Evolutionary conservation across 2,888 invertebrate genomes (phyloP).

Genomic region (Eilema sororculum): DNA sequence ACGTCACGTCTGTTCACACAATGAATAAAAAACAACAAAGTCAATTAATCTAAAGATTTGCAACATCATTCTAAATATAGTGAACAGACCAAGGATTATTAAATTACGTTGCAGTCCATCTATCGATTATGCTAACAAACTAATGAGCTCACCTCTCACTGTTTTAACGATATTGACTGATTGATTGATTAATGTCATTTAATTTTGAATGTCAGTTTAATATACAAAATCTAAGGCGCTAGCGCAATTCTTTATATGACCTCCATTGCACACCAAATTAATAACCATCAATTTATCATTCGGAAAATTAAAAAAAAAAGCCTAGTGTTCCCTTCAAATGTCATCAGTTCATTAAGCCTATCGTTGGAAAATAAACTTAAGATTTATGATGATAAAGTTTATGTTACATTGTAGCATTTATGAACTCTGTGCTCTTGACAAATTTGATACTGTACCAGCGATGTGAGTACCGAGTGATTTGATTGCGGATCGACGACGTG

Average conservation of each 20-base stretch:
- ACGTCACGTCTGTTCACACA: too few relatives aligned
- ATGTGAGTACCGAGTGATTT: constrained; percentile 60
- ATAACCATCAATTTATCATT: constrained; percentile 45
- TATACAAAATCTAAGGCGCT: constrained; percentile 36
- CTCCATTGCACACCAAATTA: constrained; percentile 33
- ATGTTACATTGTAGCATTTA: constrained; percentile 35
- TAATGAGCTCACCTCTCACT: constrained; percentile 12
- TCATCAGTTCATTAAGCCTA: constrained; percentile 10
- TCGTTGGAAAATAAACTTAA: constrained; percentile 33
- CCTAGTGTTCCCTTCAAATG: constrained; percentile 25
- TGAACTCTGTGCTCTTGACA: constrained; percentile 56
- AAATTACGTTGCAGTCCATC: not conserved
- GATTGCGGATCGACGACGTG: constrained; percentile 60
- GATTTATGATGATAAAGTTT: constrained; percentile 30
- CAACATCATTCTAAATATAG: not conserved
- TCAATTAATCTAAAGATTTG: not conserved
- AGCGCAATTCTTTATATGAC: constrained; percentile 7
- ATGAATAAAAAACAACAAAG: too few relatives aligned
- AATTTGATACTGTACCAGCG: constrained; percentile 60
- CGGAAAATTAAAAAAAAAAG: constrained; percentile 37
- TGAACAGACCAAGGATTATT: not conserved
- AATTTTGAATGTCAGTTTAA: constrained; percentile 31
- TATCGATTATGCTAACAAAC: not conserved
- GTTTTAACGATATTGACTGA: constrained; percentile 12
- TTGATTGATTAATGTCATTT: constrained; percentile 24